A percentile compares a stretch with the other conserved stretches of the same genome.
phyloP scores from a whole-genome alignment of 2,888 invertebrate species.

The Neoaliturus tenellus region DNA sequence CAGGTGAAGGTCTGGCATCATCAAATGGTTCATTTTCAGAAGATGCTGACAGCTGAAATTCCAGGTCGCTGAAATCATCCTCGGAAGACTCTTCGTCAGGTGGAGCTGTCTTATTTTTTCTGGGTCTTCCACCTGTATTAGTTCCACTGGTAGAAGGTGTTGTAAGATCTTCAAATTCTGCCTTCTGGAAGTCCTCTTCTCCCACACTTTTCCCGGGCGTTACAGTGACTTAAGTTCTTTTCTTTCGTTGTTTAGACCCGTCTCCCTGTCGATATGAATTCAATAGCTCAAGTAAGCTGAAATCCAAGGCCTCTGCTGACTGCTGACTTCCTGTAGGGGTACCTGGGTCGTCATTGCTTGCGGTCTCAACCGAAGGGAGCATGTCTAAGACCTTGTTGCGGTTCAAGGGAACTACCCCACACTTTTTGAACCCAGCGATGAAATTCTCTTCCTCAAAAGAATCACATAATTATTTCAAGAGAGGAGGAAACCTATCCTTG shows the following conservation, averaged over 20 bases:
- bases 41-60: slow-evolving; percentile 27
- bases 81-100: slow-evolving; percentile 47
- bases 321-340: slow-evolving; percentile 37
- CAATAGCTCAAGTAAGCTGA: slow-evolving; percentile 44
- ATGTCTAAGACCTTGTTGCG: slow-evolving; percentile 44
- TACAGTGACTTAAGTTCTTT: slow-evolving; percentile 41
- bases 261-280: slow-evolving; percentile 49
- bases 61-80: slow-evolving; percentile 33
- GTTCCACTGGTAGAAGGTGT: slow-evolving; percentile 9
- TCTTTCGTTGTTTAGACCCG: slow-evolving; percentile 25
- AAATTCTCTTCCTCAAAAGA: slow-evolving; percentile 42
- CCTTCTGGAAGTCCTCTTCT: slow-evolving; percentile 19
- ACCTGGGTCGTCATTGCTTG: slow-evolving; percentile 4
- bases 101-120: slow-evolving; percentile 41
- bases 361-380: slow-evolving; percentile 33
- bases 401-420: slow-evolving; percentile 56
- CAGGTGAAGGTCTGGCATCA: slow-evolving; percentile 38
- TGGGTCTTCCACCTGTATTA: not conserved
- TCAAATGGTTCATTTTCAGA: slow-evolving; percentile 49
- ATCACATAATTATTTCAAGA: slow-evolving; percentile 53
- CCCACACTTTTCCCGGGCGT: slow-evolving; percentile 49
- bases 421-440: slow-evolving; percentile 56
- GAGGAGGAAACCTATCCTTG: slow-evolving; percentile 58
- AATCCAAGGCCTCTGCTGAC: slow-evolving; percentile 34
- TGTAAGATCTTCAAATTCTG: not conserved